Evolutionary conservation across 2,113 vertebrate genomes (phyloP).

Genomic region (Jaculus jaculus): DNA sequence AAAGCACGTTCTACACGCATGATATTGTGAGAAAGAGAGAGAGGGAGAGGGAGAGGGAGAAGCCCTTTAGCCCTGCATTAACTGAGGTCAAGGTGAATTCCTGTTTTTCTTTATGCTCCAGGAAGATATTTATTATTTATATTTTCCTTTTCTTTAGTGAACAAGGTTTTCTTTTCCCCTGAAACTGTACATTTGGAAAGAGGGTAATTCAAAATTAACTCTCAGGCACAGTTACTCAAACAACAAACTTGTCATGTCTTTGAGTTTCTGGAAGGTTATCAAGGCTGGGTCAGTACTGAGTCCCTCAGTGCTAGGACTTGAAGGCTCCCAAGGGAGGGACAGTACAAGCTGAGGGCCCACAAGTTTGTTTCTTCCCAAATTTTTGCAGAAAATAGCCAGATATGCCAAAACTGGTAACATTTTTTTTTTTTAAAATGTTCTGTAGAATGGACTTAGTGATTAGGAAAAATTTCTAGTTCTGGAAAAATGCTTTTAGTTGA

Average conservation of each 20-base stretch:
- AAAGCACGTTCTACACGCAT: too few relatives aligned
- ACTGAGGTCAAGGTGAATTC: background rate
- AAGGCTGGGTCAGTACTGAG: background rate
- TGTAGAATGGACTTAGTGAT: background rate
- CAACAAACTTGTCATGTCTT: background rate
- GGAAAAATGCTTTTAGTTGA: background rate
- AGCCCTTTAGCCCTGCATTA: background rate
- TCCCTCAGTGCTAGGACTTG: background rate
- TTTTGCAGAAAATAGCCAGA: conserved; percentile 1
- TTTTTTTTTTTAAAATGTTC: background rate
- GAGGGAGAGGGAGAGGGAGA: too few relatives aligned
- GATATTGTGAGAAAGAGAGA: too few relatives aligned
- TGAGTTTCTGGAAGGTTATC: background rate
- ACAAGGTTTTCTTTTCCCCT: background rate
- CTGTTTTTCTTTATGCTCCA: background rate
- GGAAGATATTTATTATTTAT: background rate
- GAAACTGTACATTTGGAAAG: background rate
- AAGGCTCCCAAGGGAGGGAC: conserved; percentile 28
- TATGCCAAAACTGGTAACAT: background rate
- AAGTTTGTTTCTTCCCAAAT: conserved; percentile 1
- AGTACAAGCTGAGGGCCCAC: background rate
- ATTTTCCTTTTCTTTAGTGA: background rate
- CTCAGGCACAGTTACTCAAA: background rate
- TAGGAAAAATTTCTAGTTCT: background rate
- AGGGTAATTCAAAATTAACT: background rate